Conservation (phyloP, 2,888 invertebrate genomes). For the Pasiphila rectangulata region DNA sequence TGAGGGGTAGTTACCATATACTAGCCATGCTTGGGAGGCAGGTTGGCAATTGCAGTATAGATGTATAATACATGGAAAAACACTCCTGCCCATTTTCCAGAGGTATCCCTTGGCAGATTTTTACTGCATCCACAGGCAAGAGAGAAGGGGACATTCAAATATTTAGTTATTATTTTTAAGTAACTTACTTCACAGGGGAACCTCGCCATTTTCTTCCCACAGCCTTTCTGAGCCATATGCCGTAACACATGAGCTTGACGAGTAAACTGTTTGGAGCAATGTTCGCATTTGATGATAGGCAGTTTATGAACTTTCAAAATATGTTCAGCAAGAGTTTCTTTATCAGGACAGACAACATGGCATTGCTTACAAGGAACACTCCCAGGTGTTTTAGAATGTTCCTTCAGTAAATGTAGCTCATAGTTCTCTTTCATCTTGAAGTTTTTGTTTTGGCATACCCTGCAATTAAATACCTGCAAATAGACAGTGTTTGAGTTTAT, state of each 20-base stretch:
- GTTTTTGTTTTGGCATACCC: constrained; percentile 84
- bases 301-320: constrained; percentile 82
- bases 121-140: too few relatives aligned
- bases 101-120: too few relatives aligned
- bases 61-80: too few relatives aligned
- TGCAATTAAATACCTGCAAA: constrained; percentile 53
- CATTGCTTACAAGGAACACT: constrained; percentile 85
- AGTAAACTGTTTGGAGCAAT: constrained; percentile 87
- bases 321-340: constrained; percentile 83
- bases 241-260: constrained; percentile 87
- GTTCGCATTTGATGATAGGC: constrained; percentile 80
- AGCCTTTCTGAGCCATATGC: constrained; percentile 85
- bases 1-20: too few relatives aligned
- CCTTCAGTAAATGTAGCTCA: constrained; percentile 83
- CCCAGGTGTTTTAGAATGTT: constrained; percentile 83
- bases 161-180: neutral
- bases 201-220: constrained; percentile 65
- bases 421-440: constrained; percentile 85
- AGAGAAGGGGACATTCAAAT: too few relatives aligned
- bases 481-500: neutral
- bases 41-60: too few relatives aligned
- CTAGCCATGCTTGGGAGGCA: too few relatives aligned
- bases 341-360: constrained; percentile 83
- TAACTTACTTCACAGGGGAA: constrained; percentile 62
- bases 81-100: too few relatives aligned